Percentiles rank a stretch among this genome's conserved stretches.
These are phyloP conservation scores for Flabesymbios commensalis DNA, from an alignment of 2,888 invertebrate species.

Conservation along the genomic window DNA sequence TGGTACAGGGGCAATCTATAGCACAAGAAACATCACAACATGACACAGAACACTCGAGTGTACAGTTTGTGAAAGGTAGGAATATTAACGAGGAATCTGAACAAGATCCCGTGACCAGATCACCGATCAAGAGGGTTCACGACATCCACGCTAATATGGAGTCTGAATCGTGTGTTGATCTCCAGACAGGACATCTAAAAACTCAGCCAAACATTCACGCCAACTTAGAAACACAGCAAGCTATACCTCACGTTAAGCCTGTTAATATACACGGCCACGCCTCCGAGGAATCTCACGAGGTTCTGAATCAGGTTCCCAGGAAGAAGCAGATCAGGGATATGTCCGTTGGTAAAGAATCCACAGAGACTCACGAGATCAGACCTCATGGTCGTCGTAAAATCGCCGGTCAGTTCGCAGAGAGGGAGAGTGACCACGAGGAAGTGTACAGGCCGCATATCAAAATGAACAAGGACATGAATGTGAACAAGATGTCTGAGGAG, in stretches of 20 bases:
- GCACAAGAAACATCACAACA: not conserved
- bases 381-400: slow-evolving; percentile 10
- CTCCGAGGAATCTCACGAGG: too few species aligned
- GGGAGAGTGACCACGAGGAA: not conserved
- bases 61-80: too few species aligned
- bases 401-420: slow-evolving; percentile 1
- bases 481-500: slow-evolving; percentile 38
- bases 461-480: slow-evolving; percentile 6
- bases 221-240: too few species aligned
- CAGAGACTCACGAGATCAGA: slow-evolving; percentile 18
- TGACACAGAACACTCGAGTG: not conserved
- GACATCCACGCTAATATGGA: slow-evolving; percentile 11
- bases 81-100: too few species aligned
- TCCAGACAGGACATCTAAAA: not conserved
- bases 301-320: too few species aligned
- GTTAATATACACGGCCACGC: slow-evolving; percentile 42
- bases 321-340: too few species aligned
- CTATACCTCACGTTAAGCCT: too few species aligned
- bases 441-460: not conserved
- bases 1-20: not conserved
- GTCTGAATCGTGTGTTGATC: not conserved
- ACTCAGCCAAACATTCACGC: not conserved
- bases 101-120: not conserved
- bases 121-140: not conserved
- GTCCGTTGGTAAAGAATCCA: too few species aligned